Conservation (phyloP, 2,113 vertebrate genomes). For the Hippocampus guttulatus region DNA sequence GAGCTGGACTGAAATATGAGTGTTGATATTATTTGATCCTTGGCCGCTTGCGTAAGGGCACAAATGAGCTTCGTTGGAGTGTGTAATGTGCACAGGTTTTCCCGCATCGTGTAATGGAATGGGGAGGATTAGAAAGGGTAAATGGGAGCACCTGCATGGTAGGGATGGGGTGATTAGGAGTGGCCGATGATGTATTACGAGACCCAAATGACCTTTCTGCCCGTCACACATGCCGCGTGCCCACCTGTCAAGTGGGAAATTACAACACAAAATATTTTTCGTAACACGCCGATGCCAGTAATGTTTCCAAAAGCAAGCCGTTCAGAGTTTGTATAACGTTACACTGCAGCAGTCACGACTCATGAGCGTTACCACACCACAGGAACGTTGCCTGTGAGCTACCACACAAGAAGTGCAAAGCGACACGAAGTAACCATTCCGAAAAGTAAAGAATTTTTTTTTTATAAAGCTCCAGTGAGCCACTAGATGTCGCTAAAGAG, state of each 20-base stretch:
- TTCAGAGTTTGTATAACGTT: no score
- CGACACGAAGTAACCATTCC: no score
- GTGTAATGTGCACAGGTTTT: slow-evolving; percentile 50
- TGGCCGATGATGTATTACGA: slow-evolving; percentile 40
- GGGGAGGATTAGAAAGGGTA: slow-evolving; percentile 57
- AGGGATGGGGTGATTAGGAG: slow-evolving; percentile 31
- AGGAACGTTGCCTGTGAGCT: no score
- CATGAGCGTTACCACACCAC: no score
- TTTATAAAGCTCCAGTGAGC: no score
- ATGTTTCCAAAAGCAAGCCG: no score
- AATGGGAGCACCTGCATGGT: slow-evolving; percentile 38
- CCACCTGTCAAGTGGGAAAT: neutral
- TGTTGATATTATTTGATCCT: slow-evolving; percentile 55
- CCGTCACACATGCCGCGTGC: slow-evolving; percentile 29
- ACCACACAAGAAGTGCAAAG: no score
- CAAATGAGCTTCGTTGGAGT: slow-evolving; percentile 49
- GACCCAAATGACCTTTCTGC: slow-evolving; percentile 53
- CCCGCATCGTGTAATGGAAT: slow-evolving; percentile 52
- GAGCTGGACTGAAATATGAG: slow-evolving; percentile 62
- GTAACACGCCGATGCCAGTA: no score
- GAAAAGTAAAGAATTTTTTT: no score
- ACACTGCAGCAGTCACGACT: no score
- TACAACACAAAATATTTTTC: neutral
- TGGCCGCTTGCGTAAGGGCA: slow-evolving; percentile 37
- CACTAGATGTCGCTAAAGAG: no score